phyloP scores from a whole-genome alignment of 2,113 vertebrate genomes.

The Gobio gobio region DNA sequence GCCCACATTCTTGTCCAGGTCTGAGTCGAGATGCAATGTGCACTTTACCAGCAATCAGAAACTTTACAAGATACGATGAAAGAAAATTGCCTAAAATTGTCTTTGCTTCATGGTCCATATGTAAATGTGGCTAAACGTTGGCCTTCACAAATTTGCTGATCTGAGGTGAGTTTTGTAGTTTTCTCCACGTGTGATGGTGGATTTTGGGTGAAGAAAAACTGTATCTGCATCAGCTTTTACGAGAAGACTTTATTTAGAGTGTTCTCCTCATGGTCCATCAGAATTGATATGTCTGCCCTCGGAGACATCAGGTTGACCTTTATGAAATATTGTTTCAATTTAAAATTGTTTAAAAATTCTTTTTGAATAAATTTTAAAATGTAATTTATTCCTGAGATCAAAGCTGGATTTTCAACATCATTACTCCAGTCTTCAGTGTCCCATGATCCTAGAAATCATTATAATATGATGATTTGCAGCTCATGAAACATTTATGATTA shows the following conservation, averaged over 20 bases:
- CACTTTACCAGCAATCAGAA: not conserved
- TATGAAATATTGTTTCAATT: not conserved
- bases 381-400: too few relatives aligned
- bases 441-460: too few relatives aligned
- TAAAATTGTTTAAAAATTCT: too few relatives aligned
- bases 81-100: constrained; percentile 7
- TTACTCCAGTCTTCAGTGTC: too few relatives aligned
- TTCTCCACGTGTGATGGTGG: not conserved
- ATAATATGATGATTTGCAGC: too few relatives aligned
- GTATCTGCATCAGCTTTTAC: constrained; percentile 25
- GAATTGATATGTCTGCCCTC: constrained; percentile 58
- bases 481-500: too few relatives aligned
- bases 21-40: not conserved
- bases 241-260: not conserved
- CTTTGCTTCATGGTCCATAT: constrained; percentile 17
- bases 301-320: constrained; percentile 60
- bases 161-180: constrained; percentile 13
- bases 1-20: not conserved
- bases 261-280: constrained; percentile 64
- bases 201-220: not conserved
- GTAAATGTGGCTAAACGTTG: constrained; percentile 9
- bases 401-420: too few relatives aligned
- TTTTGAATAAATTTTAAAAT: too few relatives aligned
- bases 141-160: constrained; percentile 17
- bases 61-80: not conserved